These are phyloP conservation scores for Strigamia transsilvanica DNA, from an alignment of 2,888 invertebrate species.

Conservation along the genomic window DNA sequence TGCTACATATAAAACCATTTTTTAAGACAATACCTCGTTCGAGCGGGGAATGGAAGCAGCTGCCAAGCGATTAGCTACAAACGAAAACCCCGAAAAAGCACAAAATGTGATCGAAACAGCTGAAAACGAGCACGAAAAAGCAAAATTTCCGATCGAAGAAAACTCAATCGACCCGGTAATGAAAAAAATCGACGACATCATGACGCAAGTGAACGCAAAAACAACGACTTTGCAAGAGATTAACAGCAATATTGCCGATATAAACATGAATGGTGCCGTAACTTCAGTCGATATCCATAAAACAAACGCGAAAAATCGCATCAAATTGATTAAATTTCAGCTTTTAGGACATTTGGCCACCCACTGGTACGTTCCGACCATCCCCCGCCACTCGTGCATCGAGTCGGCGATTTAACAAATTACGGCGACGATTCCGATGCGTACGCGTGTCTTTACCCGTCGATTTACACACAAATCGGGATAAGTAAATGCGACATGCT, in stretches of 20 bases:
- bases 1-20: too few relatives aligned
- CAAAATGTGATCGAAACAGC: too few relatives aligned
- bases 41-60: too few relatives aligned
- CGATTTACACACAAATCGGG: not conserved
- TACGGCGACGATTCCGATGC: not conserved
- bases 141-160: not conserved
- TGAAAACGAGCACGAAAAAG: too few relatives aligned
- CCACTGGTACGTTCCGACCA: not conserved
- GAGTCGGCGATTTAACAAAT: not conserved
- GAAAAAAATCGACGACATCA: not conserved
- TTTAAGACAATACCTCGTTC: too few relatives aligned
- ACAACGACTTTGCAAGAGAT: not conserved
- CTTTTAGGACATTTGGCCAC: not conserved
- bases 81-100: too few relatives aligned
- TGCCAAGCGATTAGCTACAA: too few relatives aligned
- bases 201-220: not conserved
- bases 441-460: not conserved
- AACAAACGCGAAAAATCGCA: too few relatives aligned
- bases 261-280: not conserved
- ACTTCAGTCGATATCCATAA: too few relatives aligned
- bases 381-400: not conserved
- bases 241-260: not conserved
- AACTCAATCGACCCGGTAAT: not conserved
- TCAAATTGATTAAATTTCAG: not conserved
- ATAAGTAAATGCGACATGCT: not conserved